Evolutionary conservation across 2,113 vertebrate genomes (phyloP).

Genomic region (Pterocles burchelli): DNA sequence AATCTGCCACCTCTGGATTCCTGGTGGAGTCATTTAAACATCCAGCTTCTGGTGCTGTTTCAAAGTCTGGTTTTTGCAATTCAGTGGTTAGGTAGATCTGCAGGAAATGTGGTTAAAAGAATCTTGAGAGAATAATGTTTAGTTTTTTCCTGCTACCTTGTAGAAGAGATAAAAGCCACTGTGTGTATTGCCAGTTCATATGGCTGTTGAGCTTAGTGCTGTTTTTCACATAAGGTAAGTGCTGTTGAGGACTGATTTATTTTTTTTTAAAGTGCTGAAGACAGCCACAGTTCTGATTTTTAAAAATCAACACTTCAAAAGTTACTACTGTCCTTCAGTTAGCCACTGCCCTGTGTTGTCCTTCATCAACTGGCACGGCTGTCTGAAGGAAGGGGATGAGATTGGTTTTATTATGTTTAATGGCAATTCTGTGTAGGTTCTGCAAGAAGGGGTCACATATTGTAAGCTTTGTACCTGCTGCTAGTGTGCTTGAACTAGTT

Average conservation of each 20-base stretch:
- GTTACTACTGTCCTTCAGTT: neutral
- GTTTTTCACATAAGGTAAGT: neutral
- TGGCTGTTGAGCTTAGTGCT: neutral
- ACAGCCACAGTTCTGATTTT: neutral
- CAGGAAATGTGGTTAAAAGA: neutral
- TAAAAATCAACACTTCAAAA: neutral
- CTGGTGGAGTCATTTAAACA: neutral
- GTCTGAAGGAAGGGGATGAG: neutral
- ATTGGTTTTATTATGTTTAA: neutral
- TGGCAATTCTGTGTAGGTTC: neutral
- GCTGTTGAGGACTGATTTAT: neutral
- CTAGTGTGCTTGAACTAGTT: neutral
- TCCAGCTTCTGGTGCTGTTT: neutral
- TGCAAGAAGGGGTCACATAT: neutral
- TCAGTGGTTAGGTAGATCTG: neutral
- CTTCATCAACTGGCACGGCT: neutral
- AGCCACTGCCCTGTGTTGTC: neutral
- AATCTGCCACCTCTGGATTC: neutral
- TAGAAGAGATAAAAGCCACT: neutral
- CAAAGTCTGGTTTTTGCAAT: neutral
- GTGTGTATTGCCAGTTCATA: neutral
- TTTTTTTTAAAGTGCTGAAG: neutral
- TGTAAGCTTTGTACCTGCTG: neutral
- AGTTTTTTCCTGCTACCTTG: neutral
- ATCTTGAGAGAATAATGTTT: neutral